Conservation (phyloP, 2,113 vertebrate genomes). For the Chrysemys picta region DNA sequence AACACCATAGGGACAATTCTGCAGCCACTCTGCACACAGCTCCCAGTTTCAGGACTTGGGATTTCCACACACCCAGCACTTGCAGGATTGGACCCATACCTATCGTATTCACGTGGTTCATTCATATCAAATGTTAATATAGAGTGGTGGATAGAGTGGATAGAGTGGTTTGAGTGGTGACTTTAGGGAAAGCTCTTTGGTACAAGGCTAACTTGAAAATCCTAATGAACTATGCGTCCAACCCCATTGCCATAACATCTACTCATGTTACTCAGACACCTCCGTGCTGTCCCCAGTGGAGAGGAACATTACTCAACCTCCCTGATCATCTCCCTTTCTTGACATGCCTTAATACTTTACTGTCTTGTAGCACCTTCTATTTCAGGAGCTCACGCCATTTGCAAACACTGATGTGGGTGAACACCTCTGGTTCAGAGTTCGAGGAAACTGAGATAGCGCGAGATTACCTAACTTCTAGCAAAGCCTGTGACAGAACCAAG, state of each 20-base stretch:
- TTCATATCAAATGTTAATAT: not conserved
- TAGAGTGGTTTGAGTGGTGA: not conserved
- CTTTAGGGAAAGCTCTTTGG: not conserved
- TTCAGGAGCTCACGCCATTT: not conserved
- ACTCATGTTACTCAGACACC: not conserved
- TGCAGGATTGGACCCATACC: not conserved
- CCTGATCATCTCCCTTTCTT: not conserved
- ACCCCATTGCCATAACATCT: not conserved
- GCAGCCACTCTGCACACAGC: accelerated
- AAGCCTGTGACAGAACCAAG: not conserved
- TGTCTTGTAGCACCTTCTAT: not conserved
- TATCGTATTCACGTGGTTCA: not conserved
- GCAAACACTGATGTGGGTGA: not conserved
- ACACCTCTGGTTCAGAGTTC: not conserved
- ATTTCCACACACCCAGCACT: not conserved
- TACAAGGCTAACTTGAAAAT: not conserved
- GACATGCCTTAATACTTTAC: accelerated
- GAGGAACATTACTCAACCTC: not conserved
- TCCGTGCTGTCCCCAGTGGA: not conserved
- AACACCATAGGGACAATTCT: no score
- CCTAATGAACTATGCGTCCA: not conserved
- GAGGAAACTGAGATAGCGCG: not conserved
- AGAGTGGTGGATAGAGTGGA: no score
- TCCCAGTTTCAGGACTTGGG: not conserved
- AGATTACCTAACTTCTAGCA: not conserved